These are phyloP conservation scores for Zaprionus inermis DNA, from an alignment of 1,140 invertebrate genomes.

Conservation along the genomic window DNA sequence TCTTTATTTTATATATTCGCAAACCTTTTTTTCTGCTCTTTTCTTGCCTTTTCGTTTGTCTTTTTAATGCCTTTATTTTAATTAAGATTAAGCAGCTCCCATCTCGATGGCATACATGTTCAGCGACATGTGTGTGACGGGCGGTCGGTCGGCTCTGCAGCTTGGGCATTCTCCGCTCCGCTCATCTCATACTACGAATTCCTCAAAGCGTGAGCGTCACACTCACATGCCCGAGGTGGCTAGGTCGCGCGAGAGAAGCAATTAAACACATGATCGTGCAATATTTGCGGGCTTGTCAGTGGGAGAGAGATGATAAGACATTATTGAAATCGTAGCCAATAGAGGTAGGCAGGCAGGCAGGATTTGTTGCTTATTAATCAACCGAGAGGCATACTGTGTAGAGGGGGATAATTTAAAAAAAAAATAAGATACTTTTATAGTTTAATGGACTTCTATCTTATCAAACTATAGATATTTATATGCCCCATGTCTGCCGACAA, in stretches of 20 bases:
- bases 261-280: constrained; percentile 23
- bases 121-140: constrained; percentile 10
- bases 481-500: neutral
- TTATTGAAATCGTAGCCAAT: neutral
- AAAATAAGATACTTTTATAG: neutral
- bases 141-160: neutral
- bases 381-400: neutral
- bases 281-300: constrained; percentile 6
- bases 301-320: neutral
- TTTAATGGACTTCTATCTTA: constrained; percentile 10
- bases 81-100: constrained; percentile 46
- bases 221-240: constrained; percentile 6
- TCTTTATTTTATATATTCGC: constrained; percentile 44
- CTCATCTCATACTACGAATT: constrained; percentile 2
- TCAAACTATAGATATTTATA: neutral
- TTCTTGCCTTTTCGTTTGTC: neutral
- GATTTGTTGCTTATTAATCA: neutral
- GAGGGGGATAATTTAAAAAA: neutral
- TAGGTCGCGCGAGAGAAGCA: constrained; percentile 28
- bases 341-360: no score
- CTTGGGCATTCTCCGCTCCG: neutral
- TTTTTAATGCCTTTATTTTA: constrained; percentile 46
- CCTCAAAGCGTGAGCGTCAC: constrained; percentile 25
- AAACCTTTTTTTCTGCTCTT: constrained; percentile 41
- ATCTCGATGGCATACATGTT: constrained; percentile 36